Percentiles rank a stretch among this genome's conserved stretches.
phyloP scores from a whole-genome alignment of 2,888 invertebrate species.

The Invenusta paracnida region DNA sequence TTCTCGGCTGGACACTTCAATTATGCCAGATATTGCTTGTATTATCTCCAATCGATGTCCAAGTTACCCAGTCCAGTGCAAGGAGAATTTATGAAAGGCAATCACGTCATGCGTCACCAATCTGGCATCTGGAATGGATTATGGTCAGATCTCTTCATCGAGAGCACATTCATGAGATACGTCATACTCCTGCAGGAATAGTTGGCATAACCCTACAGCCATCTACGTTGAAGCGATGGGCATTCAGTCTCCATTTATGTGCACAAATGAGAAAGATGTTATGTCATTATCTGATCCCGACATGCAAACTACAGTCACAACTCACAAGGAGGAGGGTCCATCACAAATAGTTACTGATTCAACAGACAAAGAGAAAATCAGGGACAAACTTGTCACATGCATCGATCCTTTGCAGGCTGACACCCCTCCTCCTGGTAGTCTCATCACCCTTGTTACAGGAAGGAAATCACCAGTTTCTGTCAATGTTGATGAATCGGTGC shows the following conservation, averaged over 20 bases:
- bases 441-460: constrained; percentile 40
- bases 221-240: background rate
- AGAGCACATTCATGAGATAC: background rate
- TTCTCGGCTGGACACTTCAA: too few relatives aligned
- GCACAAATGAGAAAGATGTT: constrained; percentile 7
- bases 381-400: constrained; percentile 39
- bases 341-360: constrained; percentile 43
- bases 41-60: too few relatives aligned
- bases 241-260: background rate
- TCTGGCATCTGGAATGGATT: too few relatives aligned
- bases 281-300: constrained; percentile 17
- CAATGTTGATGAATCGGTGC: constrained; percentile 35
- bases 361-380: constrained; percentile 41
- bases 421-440: constrained; percentile 37
- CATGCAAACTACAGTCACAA: background rate
- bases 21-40: too few relatives aligned
- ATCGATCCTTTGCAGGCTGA: constrained; percentile 42
- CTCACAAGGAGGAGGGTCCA: constrained; percentile 46
- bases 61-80: too few relatives aligned
- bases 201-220: background rate
- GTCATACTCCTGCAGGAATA: background rate
- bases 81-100: too few relatives aligned
- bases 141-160: background rate
- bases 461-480: constrained; percentile 35
- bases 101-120: too few relatives aligned